Base-by-base conservation (phyloP, 1,140 invertebrate genomes). In the Lepidurus arcticus region DNA sequence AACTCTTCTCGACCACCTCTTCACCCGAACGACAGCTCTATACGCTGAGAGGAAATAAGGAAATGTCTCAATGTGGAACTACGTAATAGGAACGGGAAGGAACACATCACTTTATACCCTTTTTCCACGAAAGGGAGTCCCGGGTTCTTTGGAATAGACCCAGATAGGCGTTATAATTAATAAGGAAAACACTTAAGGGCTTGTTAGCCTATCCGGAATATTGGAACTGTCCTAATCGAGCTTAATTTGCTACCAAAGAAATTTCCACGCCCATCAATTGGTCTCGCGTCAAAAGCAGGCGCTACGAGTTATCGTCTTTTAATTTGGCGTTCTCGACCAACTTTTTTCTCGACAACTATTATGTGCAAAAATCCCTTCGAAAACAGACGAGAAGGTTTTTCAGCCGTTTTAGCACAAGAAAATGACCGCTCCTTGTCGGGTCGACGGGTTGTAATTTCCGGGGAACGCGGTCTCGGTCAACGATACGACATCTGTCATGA, bases 401-500 rank as follows among this genome's bases (percentile, higher is more conserved):
- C 26, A 34, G 26, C 34, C 34, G 34, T 34, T 34, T 34, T 34
- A 4, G 53, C 1, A 21, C 16, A 7, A 8, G 53, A 65, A 65
- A 21, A n/a, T 65, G 53, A 65, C 16, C 53, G 16, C n/a, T 21
- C 21, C 53, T 65, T 65, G 53, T 65, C 53, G 53, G 21, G 16
- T 16, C 16, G 53, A 47, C 53, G 53, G 53, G 21, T 21, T n/a
- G 53, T 65, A 65, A 65, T 65, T 65, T 65, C 53, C 53, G 53
- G 53, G 3, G 53, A 65, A 34, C 21, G 53, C 13, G 53, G n/a
- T 65, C 53, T 65, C 53, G 53, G 53, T 65, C 53, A 65, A 11
- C 53, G 53, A 65, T 65, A 65, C 45, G 16, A 21, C 53, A 65
- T 65, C 53, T 65, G 53, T 65, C 53, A 65, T 21, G 53, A 21